Percentiles rank a stretch among this genome's conserved stretches.
These are phyloP conservation scores for Embidobia sp. DNA, from an alignment of 2,888 invertebrate genomes.

Conservation along the genomic window DNA sequence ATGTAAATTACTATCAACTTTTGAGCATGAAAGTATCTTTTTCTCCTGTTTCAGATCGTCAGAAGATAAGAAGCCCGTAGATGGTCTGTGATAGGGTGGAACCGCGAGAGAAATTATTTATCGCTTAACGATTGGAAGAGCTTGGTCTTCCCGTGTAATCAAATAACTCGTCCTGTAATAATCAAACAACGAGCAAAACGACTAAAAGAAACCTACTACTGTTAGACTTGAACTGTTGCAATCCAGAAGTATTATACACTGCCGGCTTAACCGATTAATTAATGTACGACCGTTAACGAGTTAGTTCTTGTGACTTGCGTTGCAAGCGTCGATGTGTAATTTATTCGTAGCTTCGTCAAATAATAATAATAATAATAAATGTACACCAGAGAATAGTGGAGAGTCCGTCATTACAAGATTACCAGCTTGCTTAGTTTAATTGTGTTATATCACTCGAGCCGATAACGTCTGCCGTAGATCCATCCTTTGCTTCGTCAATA, in stretches of 20 bases:
- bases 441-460: neutral
- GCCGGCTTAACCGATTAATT: slow-evolving; percentile 15
- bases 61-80: slow-evolving; percentile 48
- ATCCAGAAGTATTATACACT: slow-evolving; percentile 43
- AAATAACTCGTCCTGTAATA: slow-evolving; percentile 13
- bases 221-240: slow-evolving; percentile 18
- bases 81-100: slow-evolving; percentile 47
- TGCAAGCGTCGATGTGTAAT: slow-evolving; percentile 9
- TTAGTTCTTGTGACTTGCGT: slow-evolving; percentile 2
- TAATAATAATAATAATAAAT: slow-evolving; percentile 20
- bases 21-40: slow-evolving; percentile 2
- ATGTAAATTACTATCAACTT: too few species aligned
- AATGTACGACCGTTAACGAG: neutral
- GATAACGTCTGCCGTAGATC: too few species aligned
- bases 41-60: slow-evolving; percentile 38
- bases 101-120: slow-evolving; percentile 4
- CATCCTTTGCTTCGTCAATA: too few species aligned
- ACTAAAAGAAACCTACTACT: neutral
- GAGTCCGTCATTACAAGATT: neutral
- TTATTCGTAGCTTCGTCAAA: slow-evolving; percentile 23
- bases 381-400: neutral
- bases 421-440: neutral
- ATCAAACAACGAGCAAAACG: slow-evolving; percentile 24
- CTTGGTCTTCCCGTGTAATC: slow-evolving; percentile 12
- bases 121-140: slow-evolving; percentile 9